These are phyloP conservation scores for Megaceryle alcyon DNA, from an alignment of 2,797 vertebrate genomes.

Conservation along the genomic window DNA sequence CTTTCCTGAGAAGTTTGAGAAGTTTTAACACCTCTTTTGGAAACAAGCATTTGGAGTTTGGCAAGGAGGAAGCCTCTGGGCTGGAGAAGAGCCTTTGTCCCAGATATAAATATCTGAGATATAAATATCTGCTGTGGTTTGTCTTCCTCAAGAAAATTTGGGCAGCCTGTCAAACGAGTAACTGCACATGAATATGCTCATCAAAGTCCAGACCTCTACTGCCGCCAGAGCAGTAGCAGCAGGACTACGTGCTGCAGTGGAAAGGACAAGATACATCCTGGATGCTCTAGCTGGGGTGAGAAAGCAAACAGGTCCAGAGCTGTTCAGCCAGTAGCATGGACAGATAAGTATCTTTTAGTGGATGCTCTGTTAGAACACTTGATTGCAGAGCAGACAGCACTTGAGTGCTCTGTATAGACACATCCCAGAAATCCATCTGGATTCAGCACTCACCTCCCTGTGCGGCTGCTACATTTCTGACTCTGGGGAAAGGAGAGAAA, in stretches of 20 bases:
- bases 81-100: slow-evolving; percentile 38
- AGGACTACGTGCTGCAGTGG: neutral
- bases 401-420: neutral
- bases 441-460: fast-evolving
- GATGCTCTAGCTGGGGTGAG: neutral
- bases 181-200: neutral
- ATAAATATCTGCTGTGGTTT: slow-evolving; percentile 46
- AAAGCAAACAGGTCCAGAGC: neutral
- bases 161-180: slow-evolving; percentile 9
- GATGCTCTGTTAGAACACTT: neutral
- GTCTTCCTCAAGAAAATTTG: slow-evolving; percentile 32
- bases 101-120: slow-evolving; percentile 37
- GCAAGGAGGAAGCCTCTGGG: neutral
- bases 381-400: neutral
- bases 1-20: neutral
- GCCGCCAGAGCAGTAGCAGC: neutral
- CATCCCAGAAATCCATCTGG: neutral
- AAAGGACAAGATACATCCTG: neutral
- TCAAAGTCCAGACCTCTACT: neutral
- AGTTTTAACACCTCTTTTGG: slow-evolving; percentile 25
- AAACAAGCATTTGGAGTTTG: neutral
- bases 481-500: neutral
- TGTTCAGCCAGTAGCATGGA: neutral
- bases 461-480: neutral
- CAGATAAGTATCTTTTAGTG: neutral